Evolutionary conservation across 2,888 invertebrate species (phyloP).

Genomic region (Antheraea yamamai): DNA sequence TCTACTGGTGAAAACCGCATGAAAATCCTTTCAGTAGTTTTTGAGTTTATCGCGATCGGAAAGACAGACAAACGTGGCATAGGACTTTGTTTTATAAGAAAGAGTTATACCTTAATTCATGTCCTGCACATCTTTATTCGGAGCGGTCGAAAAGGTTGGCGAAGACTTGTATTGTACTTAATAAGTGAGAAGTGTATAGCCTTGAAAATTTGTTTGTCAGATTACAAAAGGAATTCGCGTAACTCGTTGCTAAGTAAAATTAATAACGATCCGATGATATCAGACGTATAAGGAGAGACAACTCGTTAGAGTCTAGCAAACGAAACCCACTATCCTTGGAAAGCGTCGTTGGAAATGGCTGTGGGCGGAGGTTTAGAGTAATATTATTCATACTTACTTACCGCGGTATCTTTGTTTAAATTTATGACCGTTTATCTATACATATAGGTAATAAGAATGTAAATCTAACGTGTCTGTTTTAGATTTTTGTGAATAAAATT

Average conservation of each 20-base stretch:
- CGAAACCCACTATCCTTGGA: slow-evolving; percentile 9
- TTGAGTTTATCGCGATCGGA: too few species aligned
- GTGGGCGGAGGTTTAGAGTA: slow-evolving; percentile 3
- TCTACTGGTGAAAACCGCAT: too few species aligned
- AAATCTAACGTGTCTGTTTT: too few species aligned
- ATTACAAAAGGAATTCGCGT: slow-evolving; percentile 5
- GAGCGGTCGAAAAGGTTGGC: too few species aligned
- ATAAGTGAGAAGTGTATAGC: not conserved
- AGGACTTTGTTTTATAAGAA: too few species aligned
- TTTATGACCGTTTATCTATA: not conserved
- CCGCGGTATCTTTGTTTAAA: not conserved
- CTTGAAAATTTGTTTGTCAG: not conserved
- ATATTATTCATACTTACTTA: not conserved
- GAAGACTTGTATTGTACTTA: not conserved
- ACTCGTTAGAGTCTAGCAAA: not conserved
- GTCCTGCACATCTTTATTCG: too few species aligned
- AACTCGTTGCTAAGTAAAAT: not conserved
- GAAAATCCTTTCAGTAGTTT: too few species aligned
- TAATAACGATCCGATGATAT: not conserved
- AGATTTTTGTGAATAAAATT: too few species aligned
- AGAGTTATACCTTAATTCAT: too few species aligned
- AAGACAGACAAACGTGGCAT: too few species aligned
- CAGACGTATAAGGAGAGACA: not conserved
- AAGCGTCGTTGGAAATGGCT: not conserved
- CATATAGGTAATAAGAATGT: too few species aligned